Base-by-base conservation (phyloP, 2,797 vertebrate genomes). In the Coccyzus lansbergi region DNA sequence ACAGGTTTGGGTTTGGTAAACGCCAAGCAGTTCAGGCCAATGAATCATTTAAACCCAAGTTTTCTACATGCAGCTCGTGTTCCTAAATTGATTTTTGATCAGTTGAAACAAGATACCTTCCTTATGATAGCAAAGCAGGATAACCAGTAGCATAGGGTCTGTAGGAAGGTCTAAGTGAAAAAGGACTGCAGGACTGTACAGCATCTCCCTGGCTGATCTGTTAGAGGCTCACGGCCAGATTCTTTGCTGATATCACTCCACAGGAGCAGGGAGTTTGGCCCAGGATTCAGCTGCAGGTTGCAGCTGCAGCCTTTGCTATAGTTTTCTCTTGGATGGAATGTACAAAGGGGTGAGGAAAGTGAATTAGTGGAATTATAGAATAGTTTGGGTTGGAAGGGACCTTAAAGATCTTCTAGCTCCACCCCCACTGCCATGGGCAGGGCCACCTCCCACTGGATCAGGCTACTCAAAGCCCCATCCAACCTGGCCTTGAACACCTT, bases 101-200 rank as follows among this genome's bases (percentile, higher is more conserved):
- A 28, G 20, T 5, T 24, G 60, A 31, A 82, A 64, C 15, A 49
- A 18, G 44, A 53, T 7, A 10, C 5, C 17, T 70, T 25, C 16
- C 22, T 59, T 33, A 48, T 29, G 82, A 20, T 31, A 42, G 16
- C 48, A 67, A 55, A 81, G 55, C 49, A 42, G 55, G 31, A 33
- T 16, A 59, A 0, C 22, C 15, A 44, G 18, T 33, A 31, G 3
- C 11, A 0, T 0, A 6, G 40, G 3, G n/a, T 38, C n/a, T 42
- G 46, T 10, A 33, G 86, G 64, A 28, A n/a, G 31, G 24, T 7
- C n/a, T 58, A 53, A 34, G 51, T 48, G 55, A 40, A 22, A 33
- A 75, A 55, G n/a, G 46, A 44, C 12, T 28, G 5, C 26, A 13
- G 64, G 24, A 48, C 33, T 7, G n/a, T 2, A 1, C 65, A 48